These are phyloP conservation scores for Pogoniulus pusillus DNA, from an alignment of 2,797 vertebrate species.

Conservation along the genomic window DNA sequence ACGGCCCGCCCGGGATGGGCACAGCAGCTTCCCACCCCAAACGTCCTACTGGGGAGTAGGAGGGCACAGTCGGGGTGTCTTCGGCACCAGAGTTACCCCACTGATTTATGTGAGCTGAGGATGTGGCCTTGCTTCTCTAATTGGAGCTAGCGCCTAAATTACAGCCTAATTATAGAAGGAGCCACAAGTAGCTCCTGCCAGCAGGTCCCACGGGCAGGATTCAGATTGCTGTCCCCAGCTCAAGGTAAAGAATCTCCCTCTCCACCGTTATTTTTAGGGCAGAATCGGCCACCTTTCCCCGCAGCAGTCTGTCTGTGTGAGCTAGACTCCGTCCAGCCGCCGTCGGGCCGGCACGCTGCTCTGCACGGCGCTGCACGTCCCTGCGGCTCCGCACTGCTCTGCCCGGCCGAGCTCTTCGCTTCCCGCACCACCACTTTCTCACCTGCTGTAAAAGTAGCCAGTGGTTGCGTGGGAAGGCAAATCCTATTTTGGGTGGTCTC, in stretches of 20 bases:
- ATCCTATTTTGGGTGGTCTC: not conserved
- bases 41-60: not conserved
- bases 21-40: not conserved
- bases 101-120: not conserved
- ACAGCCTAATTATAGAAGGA: not conserved
- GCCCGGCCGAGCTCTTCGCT: not conserved
- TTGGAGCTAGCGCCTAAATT: constrained; percentile 22
- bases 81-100: fast-evolving
- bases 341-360: not conserved
- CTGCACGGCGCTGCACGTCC: constrained; percentile 45
- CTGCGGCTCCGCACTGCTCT: not conserved
- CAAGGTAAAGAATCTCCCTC: not conserved
- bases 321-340: constrained; percentile 15
- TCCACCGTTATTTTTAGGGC: not conserved
- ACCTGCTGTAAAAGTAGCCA: not conserved
- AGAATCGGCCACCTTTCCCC: not conserved
- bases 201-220: not conserved
- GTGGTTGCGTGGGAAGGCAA: not conserved
- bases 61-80: not conserved
- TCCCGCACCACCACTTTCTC: not conserved
- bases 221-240: not conserved
- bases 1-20: not conserved
- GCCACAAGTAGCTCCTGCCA: fast-evolving
- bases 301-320: not conserved
- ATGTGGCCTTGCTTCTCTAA: not conserved